These are phyloP conservation scores for Allacma fusca DNA, from an alignment of 2,888 invertebrate genomes.

Conservation along the genomic window DNA sequence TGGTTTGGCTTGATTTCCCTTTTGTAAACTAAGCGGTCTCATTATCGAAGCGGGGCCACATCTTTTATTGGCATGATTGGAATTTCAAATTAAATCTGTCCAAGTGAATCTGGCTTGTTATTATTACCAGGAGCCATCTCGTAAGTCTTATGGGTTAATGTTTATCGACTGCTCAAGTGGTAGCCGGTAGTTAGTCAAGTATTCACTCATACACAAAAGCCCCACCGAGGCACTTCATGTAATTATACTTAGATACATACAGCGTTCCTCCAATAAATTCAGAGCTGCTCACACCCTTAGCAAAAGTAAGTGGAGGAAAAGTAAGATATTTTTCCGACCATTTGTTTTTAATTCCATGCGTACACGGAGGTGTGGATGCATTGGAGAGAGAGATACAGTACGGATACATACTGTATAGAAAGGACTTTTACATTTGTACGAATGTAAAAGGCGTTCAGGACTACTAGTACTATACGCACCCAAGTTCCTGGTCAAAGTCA, in stretches of 20 bases:
- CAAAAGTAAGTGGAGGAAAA: background rate
- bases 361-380: background rate
- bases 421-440: too few relatives aligned
- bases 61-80: conserved; percentile 44
- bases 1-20: conserved; percentile 45
- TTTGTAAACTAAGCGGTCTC: conserved; percentile 41
- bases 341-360: background rate
- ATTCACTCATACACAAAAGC: background rate
- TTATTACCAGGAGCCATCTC: background rate
- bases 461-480: background rate
- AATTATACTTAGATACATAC: too few relatives aligned
- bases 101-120: conserved; percentile 6
- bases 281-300: conserved; percentile 3
- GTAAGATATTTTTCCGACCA: background rate
- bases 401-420: too few relatives aligned
- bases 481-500: background rate
- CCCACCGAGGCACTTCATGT: background rate
- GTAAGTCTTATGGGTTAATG: background rate
- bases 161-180: background rate
- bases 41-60: conserved; percentile 30
- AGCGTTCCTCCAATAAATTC: too few relatives aligned
- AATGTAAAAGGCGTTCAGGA: too few relatives aligned
- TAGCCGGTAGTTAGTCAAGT: background rate
- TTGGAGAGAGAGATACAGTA: too few relatives aligned
- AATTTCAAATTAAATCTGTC: conserved; percentile 41